Base-by-base conservation (phyloP, 2,888 invertebrate species). In the Hyposoter didymator region DNA sequence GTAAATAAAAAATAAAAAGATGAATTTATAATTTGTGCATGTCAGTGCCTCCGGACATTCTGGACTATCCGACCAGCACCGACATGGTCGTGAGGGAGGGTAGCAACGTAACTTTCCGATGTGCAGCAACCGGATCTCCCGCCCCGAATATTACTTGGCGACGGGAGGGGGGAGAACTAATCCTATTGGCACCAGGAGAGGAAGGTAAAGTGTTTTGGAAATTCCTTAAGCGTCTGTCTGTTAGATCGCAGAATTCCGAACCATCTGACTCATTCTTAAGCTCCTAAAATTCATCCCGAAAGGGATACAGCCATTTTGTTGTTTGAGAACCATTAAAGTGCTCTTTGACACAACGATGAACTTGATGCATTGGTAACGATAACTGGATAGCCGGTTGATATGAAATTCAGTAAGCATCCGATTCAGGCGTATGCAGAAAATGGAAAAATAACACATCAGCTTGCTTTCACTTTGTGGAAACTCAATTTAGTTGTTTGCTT, bases 121-220 rank as follows among this genome's bases (percentile, higher is more conserved):
- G 98, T 90, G 96, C 96, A 19, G 98, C 98, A 0, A 97, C 96
- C 0, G 97, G 98, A 8, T 97, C 97, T 66, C 98, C 98, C 0
- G 94, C 95, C 3, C 98, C 98, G 6, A 95, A 95, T 76, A 97
- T 98, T 88, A 96, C 96, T 14, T 98, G 98, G 98, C 95, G 97
- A 87, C 94, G 97, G 74, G 97, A 97, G 92, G 97, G 97, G 92
- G 96, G 96, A 12, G 94, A 95, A 66, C 95, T 95, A 79, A 96
- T 96, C 90, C 94, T 94, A 86, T 94, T 95, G 12, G 90, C 88
- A 45, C 92, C 92, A 55, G 91, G 90, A 17, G 89, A 91, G 74
- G 93, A 93, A 90, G 94, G 94, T 94, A 90, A 43, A 59, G 43
- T 47, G 43, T 73, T 73, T 73, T 17, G 19, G 14, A 22, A 43